Evolutionary conservation across 2,888 invertebrate species (phyloP).

Genomic region (Rhingia campestris): DNA sequence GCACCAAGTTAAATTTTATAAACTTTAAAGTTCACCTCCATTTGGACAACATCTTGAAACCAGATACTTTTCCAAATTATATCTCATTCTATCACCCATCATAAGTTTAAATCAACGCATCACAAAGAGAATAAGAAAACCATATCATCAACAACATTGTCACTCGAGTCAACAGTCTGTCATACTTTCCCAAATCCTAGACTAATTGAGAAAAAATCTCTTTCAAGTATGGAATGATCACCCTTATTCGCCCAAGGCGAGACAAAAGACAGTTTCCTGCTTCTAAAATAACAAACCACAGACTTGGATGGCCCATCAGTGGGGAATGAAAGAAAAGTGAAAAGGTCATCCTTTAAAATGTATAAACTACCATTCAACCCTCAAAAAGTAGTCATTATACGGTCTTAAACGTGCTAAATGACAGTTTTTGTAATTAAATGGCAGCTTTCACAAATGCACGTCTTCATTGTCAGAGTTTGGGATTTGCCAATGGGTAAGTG

Average conservation of each 20-base stretch:
- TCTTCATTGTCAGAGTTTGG: slow-evolving; percentile 32
- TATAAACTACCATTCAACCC: slow-evolving; percentile 22
- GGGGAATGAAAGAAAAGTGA: slow-evolving; percentile 12
- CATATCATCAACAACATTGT: slow-evolving; percentile 35
- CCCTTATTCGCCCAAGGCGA: neutral
- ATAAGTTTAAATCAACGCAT: no score
- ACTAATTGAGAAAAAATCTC: slow-evolving; percentile 37
- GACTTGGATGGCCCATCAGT: neutral
- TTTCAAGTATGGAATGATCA: neutral
- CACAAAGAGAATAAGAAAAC: neutral
- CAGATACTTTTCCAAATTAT: no score
- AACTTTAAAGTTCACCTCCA: no score
- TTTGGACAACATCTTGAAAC: no score
- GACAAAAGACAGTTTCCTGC: neutral
- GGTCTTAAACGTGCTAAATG: slow-evolving; percentile 45
- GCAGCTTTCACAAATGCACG: slow-evolving; percentile 31
- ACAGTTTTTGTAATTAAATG: slow-evolving; percentile 45
- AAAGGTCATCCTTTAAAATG: slow-evolving; percentile 36
- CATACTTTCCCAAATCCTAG: slow-evolving; percentile 40
- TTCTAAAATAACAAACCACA: slow-evolving; percentile 13
- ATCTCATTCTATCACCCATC: no score
- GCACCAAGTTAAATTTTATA: no score
- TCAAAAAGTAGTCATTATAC: slow-evolving; percentile 37
- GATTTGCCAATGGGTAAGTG: slow-evolving; percentile 7
- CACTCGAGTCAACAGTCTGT: slow-evolving; percentile 34